These are phyloP conservation scores for Dendronephthya gigantea DNA, from an alignment of 64 coral and sea anemone genomes.

Conservation along the genomic window DNA sequence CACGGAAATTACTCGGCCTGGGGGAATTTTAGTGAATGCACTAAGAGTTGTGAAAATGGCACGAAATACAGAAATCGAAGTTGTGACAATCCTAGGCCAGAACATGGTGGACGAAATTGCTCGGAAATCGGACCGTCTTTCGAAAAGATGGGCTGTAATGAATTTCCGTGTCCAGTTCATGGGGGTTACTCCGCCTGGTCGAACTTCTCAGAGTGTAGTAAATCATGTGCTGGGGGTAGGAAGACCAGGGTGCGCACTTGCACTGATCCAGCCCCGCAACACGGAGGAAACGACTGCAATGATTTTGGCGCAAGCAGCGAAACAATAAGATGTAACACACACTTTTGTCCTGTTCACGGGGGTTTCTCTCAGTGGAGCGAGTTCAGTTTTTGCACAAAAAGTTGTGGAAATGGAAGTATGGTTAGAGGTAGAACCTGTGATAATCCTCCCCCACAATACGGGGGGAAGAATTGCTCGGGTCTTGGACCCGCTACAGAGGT, in stretches of 20 bases:
- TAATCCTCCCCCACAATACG: neutral
- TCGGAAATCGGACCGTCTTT: neutral
- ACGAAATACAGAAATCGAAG: neutral
- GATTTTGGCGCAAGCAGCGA: neutral
- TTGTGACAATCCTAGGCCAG: neutral
- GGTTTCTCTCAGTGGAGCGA: neutral
- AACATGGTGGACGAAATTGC: neutral
- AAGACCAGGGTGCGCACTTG: neutral
- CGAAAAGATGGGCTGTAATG: neutral
- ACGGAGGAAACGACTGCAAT: conserved; percentile 6
- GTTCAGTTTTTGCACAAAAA: neutral
- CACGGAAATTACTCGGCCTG: no score
- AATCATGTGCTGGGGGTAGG: neutral
- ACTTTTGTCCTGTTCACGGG: neutral
- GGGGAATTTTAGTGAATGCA: neutral
- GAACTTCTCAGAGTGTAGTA: neutral
- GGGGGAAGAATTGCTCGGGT: neutral
- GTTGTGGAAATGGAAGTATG: neutral
- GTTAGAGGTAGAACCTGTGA: neutral
- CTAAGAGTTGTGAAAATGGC: neutral
- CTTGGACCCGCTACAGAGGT: no score
- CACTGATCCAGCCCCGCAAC: neutral
- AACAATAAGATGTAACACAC: neutral
- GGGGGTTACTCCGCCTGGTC: neutral
- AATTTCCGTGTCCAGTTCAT: neutral